A percentile compares a stretch with the other conserved stretches of the same genome.
Evolutionary conservation across 2,113 vertebrate species (phyloP).

Genomic region (Spermophilus dauricus): DNA sequence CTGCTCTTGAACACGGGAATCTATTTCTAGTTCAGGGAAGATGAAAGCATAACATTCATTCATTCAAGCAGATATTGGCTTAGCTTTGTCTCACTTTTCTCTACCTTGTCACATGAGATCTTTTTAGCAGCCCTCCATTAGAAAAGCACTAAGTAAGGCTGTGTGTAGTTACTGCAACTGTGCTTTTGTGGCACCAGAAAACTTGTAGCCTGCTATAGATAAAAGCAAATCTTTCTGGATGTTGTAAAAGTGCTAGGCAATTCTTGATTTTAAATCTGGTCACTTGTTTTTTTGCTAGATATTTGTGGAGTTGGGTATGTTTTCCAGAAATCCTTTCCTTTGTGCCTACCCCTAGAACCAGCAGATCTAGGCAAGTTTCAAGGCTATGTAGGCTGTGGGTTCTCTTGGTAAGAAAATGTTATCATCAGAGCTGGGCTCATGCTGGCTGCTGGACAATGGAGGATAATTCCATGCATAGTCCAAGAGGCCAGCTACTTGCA

Average conservation of each 20-base stretch:
- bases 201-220: not conserved
- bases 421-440: not conserved
- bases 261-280: not conserved
- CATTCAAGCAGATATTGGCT: constrained; percentile 24
- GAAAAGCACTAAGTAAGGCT: constrained; percentile 29
- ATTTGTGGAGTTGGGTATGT: constrained; percentile 18
- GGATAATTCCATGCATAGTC: not conserved
- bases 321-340: not conserved
- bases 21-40: not conserved
- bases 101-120: constrained; percentile 41
- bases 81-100: constrained; percentile 37
- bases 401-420: not conserved
- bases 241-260: constrained; percentile 16
- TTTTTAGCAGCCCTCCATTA: constrained; percentile 9
- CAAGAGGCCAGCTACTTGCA: constrained; percentile 36
- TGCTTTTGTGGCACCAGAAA: not conserved
- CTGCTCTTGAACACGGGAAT: not conserved
- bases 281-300: constrained; percentile 34
- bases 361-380: not conserved
- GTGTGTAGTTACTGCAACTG: not conserved
- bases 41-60: constrained; percentile 40
- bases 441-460: not conserved
- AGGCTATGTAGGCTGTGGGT: not conserved
- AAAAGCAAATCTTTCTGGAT: not conserved
- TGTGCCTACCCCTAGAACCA: not conserved